phyloP scores from a whole-genome alignment of 2,113 vertebrate species.

The Solenodon paradoxus region DNA sequence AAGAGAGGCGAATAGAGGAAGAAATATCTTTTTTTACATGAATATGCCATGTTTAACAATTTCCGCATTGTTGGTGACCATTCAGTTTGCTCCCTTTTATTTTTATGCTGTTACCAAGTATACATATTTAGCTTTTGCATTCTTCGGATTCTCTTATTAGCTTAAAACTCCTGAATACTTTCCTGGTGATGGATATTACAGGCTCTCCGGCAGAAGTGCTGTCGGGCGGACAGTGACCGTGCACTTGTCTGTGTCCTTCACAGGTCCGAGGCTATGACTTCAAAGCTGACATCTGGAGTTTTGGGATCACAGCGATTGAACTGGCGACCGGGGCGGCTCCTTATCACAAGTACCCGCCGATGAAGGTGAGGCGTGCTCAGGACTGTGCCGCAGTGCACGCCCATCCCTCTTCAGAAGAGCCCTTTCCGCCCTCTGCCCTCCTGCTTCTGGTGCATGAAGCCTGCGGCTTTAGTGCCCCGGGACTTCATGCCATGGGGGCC shows the following conservation, averaged over 20 bases:
- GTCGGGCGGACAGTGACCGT: background rate
- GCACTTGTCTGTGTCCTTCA: background rate
- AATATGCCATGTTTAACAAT: background rate
- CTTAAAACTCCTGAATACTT: background rate
- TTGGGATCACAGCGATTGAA: slow-evolving; percentile 99
- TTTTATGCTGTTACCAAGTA: background rate
- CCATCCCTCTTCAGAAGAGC: background rate
- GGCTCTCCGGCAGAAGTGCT: no score
- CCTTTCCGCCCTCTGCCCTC: background rate
- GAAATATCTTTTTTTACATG: background rate
- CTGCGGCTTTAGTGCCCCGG: no score
- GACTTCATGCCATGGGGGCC: no score
- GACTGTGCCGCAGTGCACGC: background rate
- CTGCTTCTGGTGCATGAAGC: background rate
- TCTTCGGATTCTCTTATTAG: background rate
- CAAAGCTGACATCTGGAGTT: slow-evolving; percentile 99
- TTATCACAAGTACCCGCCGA: slow-evolving; percentile 98
- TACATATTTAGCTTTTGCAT: background rate
- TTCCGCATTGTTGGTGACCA: background rate
- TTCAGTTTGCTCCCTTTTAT: background rate
- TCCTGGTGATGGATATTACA: background rate
- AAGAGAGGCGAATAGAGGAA: no score
- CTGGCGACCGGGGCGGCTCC: slow-evolving; percentile 96
- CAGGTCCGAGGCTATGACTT: slow-evolving; percentile 98
- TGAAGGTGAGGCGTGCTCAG: slow-evolving; percentile 88